These are phyloP conservation scores for Platypus cylindrus DNA, from an alignment of 2,888 invertebrate species.

Conservation along the genomic window DNA sequence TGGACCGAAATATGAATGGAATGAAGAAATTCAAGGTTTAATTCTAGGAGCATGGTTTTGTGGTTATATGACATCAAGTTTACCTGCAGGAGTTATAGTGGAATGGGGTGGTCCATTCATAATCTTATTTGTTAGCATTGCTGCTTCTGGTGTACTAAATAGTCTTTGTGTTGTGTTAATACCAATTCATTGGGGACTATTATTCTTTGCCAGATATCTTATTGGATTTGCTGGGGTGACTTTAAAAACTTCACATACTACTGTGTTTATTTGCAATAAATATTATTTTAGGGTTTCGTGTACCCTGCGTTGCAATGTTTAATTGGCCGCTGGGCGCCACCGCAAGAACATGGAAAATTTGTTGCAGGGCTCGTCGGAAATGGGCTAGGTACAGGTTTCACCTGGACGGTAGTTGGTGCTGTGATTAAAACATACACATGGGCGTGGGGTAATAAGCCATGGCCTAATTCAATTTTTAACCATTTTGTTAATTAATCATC, in stretches of 20 bases:
- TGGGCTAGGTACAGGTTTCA: conserved; percentile 55
- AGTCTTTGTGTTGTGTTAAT: conserved; percentile 43
- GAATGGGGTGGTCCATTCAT: conserved; percentile 22
- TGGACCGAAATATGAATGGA: conserved; percentile 22
- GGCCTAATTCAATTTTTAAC: too few species aligned
- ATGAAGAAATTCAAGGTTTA: conserved; percentile 18
- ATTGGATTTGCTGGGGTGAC: conserved; percentile 49
- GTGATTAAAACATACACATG: conserved; percentile 51
- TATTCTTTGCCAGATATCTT: conserved; percentile 42
- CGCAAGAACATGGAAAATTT: conserved; percentile 58
- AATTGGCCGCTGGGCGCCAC: conserved; percentile 60
- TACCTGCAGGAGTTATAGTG: conserved; percentile 22
- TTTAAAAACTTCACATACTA: conserved; percentile 13
- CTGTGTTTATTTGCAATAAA: too few species aligned
- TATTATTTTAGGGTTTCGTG: conserved; percentile 42
- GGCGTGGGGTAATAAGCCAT: conserved; percentile 38
- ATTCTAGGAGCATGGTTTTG: conserved; percentile 22
- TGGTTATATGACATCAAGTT: conserved; percentile 20
- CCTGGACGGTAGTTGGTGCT: conserved; percentile 53
- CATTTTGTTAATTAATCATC: too few species aligned
- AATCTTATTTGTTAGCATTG: conserved; percentile 12
- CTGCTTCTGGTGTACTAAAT: conserved; percentile 15
- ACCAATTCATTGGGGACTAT: conserved; percentile 37
- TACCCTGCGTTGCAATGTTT: conserved; percentile 52
- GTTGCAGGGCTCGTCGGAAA: conserved; percentile 59